Evolutionary conservation across 2,113 vertebrate genomes (phyloP).

Genomic region (Hipposideros armiger): DNA sequence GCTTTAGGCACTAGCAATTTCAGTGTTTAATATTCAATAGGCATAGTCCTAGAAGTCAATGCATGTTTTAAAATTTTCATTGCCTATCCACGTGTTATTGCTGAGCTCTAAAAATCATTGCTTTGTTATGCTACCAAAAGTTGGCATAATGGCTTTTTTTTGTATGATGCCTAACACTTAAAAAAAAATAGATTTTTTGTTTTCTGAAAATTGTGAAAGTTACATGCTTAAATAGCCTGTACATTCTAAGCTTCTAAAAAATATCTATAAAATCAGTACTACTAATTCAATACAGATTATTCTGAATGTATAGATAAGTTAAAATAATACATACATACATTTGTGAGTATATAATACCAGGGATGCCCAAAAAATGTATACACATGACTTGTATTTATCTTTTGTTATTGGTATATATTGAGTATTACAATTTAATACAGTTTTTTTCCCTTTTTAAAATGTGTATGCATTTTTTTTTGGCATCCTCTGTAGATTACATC

Average conservation of each 20-base stretch:
- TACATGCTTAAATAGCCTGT: not conserved
- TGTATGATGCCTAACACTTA: conserved; percentile 18
- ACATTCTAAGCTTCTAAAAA: not conserved
- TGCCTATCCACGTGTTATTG: not conserved
- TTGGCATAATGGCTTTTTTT: conserved; percentile 27
- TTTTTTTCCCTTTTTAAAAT: too few species aligned
- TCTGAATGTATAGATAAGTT: not conserved
- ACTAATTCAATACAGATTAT: not conserved
- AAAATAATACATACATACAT: not conserved
- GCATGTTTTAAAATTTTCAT: conserved; percentile 41
- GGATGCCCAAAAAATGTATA: too few species aligned
- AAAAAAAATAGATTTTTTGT: not conserved
- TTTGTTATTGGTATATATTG: too few species aligned
- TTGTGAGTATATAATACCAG: not conserved
- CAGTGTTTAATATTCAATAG: not conserved
- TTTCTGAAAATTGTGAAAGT: conserved; percentile 8
- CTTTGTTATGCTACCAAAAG: conserved; percentile 57
- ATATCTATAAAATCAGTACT: not conserved
- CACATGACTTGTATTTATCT: too few species aligned
- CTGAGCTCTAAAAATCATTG: conserved; percentile 51
- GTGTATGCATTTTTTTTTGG: too few species aligned
- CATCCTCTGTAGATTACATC: not conserved
- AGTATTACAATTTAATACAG: too few species aligned
- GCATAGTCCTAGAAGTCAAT: not conserved
- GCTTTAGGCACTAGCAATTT: conserved; percentile 23